Evolutionary conservation across 2,888 invertebrate genomes (phyloP), one percentile per base, ranked within the genome.

Genomic region (Osmoderma eremita): DNA sequence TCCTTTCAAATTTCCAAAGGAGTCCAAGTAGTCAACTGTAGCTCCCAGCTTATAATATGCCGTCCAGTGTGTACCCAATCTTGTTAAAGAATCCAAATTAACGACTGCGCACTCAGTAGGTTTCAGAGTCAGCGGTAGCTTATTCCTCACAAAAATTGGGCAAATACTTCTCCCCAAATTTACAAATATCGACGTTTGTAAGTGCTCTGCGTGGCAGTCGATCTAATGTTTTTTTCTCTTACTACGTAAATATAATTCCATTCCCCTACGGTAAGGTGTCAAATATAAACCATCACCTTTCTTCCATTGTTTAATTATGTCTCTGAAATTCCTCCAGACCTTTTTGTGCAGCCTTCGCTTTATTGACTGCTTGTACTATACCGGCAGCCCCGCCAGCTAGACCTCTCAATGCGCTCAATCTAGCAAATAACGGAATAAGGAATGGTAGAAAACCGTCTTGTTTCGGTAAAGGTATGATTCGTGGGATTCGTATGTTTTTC

Each of bases 221-320:
- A 13, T 3, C 3, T 48, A 48, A 17, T 15, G 10, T 13, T 48
- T 48, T 48, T 48, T 48, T 18, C 69, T 70, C 17, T 41, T 70
- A 48, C 65, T 69, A 51, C 71, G 70, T 1, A 71, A 72, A 70
- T 70, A 69, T n/a, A n/a, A n/a, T n/a, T n/a, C n/a, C n/a, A n/a
- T n/a, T n/a, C n/a, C n/a, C n/a, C n/a, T n/a, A n/a, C n/a, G n/a
- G n/a, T n/a, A n/a, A n/a, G n/a, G 36, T 15, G 36, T 10, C 36
- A 72, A 49, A 58, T 72, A 70, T 20, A 76, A 20, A 3, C 73
- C 73, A 45, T 50, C 39, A 24, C 69, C 67, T 24, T 24, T 24
- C 4, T 67, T 77, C 73, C 72, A 77, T 76, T 6, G 69, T 67
- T 65, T 70, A 45, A 66, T 77, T 77, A 66, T 77, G 76, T n/a